These are phyloP conservation scores for Anguilla pacifica DNA, from an alignment of 2,797 vertebrate species.

Conservation along the genomic window DNA sequence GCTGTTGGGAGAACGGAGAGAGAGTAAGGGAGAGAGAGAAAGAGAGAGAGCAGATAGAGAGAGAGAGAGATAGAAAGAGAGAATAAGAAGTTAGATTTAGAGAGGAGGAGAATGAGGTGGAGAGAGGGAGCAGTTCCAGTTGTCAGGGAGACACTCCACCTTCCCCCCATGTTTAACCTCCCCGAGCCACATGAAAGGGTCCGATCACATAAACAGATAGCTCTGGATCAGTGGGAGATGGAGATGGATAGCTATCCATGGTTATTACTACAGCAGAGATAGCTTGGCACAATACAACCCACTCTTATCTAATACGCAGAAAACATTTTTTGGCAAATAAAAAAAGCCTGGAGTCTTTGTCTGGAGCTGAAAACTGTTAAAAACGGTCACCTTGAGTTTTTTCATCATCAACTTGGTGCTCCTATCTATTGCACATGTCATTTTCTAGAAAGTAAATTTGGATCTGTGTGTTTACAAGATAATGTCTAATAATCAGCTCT, in stretches of 20 bases:
- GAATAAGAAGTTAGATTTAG: neutral
- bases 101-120: neutral
- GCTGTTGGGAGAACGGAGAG: neutral
- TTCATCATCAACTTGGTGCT: neutral
- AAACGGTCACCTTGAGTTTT: neutral
- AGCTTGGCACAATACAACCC: slow-evolving; percentile 40
- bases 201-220: slow-evolving; percentile 52
- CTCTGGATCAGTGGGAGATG: slow-evolving; percentile 39
- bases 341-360: neutral
- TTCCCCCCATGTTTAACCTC: slow-evolving; percentile 18
- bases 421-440: neutral
- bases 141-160: neutral
- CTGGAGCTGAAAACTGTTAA: neutral
- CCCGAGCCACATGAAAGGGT: slow-evolving; percentile 21
- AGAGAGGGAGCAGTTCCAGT: neutral
- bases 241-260: slow-evolving; percentile 38
- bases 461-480: neutral
- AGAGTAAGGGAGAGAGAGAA: neutral
- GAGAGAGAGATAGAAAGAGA: neutral
- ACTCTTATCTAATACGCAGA: slow-evolving; percentile 13
- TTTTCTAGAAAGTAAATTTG: neutral
- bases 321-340: neutral
- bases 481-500: neutral
- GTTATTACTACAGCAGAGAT: slow-evolving; percentile 37
- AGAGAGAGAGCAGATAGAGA: neutral